phyloP scores from a whole-genome alignment of 2,113 vertebrate genomes.

The Cygnus buccinator region DNA sequence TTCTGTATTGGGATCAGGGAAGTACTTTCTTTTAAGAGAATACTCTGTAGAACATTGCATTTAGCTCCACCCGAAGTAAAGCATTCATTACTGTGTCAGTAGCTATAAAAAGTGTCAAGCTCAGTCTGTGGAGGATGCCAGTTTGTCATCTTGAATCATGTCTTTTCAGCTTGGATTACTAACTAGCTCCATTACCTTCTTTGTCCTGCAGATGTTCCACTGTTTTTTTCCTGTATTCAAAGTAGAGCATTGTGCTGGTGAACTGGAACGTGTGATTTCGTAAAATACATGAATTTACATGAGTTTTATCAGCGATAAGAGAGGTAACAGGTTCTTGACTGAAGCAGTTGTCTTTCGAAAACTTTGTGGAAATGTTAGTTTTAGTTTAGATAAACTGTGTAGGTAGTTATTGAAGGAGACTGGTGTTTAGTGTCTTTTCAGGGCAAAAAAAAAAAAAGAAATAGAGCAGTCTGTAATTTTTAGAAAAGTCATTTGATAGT shows the following conservation, averaged over 20 bases:
- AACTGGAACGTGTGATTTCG: not conserved
- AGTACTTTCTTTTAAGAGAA: not conserved
- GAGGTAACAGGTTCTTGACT: not conserved
- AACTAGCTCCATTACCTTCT: conserved; percentile 11
- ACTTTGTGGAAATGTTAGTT: not conserved
- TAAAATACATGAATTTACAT: not conserved
- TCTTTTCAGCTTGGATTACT: conserved; percentile 59
- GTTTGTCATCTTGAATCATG: conserved; percentile 52
- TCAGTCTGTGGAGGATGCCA: conserved; percentile 39
- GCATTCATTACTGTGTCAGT: conserved; percentile 53
- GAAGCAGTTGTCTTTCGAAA: not conserved
- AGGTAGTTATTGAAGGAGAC: not conserved
- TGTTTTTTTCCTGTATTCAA: not conserved
- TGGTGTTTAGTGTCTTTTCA: not conserved
- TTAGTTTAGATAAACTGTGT: not conserved
- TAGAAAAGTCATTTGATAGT: not conserved
- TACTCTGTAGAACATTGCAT: not conserved
- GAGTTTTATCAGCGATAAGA: not conserved
- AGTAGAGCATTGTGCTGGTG: not conserved
- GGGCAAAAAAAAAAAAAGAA: not conserved
- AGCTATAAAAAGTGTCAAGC: conserved; percentile 59
- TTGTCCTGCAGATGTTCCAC: conserved; percentile 7
- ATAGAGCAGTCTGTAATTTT: not conserved
- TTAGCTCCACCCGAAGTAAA: conserved; percentile 8
- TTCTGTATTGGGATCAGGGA: not conserved